phyloP scores from a whole-genome alignment of 2,113 vertebrate species.

The Albula glossodonta region DNA sequence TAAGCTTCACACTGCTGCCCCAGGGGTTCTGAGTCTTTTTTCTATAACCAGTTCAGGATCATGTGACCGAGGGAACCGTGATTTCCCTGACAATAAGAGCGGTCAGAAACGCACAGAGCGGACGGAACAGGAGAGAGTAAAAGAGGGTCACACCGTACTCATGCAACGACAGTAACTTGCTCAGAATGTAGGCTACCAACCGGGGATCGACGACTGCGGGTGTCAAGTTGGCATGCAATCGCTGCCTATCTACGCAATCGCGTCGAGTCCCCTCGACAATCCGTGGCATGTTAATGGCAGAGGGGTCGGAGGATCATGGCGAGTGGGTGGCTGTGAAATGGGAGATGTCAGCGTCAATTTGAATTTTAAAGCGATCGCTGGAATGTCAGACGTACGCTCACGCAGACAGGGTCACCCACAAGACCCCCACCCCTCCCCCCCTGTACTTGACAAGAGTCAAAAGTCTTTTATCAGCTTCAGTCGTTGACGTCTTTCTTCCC shows the following conservation, averaged over 20 bases:
- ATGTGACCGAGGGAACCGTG: background rate
- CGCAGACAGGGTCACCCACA: constrained; percentile 6
- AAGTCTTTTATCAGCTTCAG: constrained; percentile 13
- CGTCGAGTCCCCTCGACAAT: background rate
- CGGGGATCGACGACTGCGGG: background rate
- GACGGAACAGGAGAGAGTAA: background rate
- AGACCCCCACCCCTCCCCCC: background rate
- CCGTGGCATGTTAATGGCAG: constrained; percentile 32
- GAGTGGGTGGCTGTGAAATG: constrained; percentile 19
- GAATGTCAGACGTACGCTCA: background rate
- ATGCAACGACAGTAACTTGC: background rate
- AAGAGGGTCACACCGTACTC: background rate
- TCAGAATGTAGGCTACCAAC: background rate
- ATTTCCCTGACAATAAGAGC: background rate
- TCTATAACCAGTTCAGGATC: background rate
- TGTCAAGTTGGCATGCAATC: background rate
- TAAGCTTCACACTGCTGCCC: too few relatives aligned
- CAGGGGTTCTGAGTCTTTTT: too few relatives aligned
- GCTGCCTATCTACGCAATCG: background rate
- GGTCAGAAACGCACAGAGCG: background rate
- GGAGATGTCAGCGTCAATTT: constrained; percentile 24
- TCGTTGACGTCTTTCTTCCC: constrained; percentile 18
- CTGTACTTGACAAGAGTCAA: background rate
- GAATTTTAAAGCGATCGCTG: background rate
- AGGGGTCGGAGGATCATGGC: constrained; percentile 31